A percentile compares a stretch with the other conserved stretches of the same genome.
These are phyloP conservation scores for Salvelinus sp. DNA, from an alignment of 2,113 vertebrate genomes.

Conservation along the genomic window DNA sequence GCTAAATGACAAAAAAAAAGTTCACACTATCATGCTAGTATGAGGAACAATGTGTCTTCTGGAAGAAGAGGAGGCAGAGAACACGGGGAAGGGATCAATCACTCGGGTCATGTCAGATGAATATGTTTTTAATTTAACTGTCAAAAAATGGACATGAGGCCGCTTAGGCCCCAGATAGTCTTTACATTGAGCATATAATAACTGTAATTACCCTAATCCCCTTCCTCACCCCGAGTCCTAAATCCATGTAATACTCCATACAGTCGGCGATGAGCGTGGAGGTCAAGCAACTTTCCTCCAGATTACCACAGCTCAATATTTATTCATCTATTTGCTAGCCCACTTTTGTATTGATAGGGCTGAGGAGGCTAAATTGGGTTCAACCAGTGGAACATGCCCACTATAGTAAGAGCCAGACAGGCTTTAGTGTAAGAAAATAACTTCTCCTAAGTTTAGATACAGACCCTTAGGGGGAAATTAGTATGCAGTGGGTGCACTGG, in stretches of 20 bases:
- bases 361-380: conserved; percentile 43
- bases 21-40: conserved; percentile 28
- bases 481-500: conserved; percentile 27
- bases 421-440: conserved; percentile 24
- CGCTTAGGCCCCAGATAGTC: conserved; percentile 52
- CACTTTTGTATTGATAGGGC: conserved; percentile 50
- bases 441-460: conserved; percentile 22
- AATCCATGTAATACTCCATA: conserved; percentile 42
- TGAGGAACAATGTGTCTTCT: conserved; percentile 13
- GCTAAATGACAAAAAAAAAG: conserved; percentile 44
- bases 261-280: conserved; percentile 55
- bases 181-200: conserved; percentile 68
- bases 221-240: conserved; percentile 52
- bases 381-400: conserved; percentile 40
- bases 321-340: conserved; percentile 49
- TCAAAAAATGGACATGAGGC: conserved; percentile 56
- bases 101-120: conserved; percentile 53
- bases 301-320: conserved; percentile 65
- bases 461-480: conserved; percentile 21
- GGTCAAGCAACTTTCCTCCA: conserved; percentile 69
- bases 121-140: conserved; percentile 71
- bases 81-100: conserved; percentile 54
- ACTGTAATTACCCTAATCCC: conserved; percentile 74
- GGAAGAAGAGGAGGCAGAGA: conserved; percentile 26
- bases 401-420: conserved; percentile 13